These are phyloP conservation scores for Apis laboriosa DNA, from an alignment of 1,140 invertebrate genomes.

Conservation along the genomic window DNA sequence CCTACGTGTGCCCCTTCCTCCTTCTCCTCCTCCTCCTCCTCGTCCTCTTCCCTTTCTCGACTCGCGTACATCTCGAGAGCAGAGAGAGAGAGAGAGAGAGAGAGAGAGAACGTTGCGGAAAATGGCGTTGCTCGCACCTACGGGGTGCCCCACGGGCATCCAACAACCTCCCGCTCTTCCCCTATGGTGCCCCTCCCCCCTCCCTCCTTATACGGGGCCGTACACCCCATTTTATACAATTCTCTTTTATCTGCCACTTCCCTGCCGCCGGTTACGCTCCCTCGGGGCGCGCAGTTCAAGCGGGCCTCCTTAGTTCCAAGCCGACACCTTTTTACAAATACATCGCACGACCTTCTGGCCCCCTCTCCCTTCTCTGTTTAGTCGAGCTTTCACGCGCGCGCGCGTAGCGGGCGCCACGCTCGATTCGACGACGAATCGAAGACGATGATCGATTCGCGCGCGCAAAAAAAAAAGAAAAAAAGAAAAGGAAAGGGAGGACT, in stretches of 20 bases:
- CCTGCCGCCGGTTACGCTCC: constrained; percentile 72
- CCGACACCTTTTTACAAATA: constrained; percentile 82
- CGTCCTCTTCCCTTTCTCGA: background rate
- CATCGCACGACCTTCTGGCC: constrained; percentile 79
- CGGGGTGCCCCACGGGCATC: constrained; percentile 73
- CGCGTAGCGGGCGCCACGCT: too few relatives aligned
- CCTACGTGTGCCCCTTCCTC: constrained; percentile 51
- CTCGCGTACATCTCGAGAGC: background rate
- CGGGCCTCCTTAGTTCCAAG: constrained; percentile 78
- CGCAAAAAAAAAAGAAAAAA: too few relatives aligned
- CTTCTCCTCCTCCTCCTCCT: constrained; percentile 17
- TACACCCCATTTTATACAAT: constrained; percentile 79
- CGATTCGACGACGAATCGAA: too few relatives aligned
- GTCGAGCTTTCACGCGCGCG: constrained; percentile 24
- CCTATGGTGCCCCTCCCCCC: constrained; percentile 28
- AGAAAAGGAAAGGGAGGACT: too few relatives aligned
- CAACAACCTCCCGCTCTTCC: constrained; percentile 52
- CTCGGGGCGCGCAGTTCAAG: constrained; percentile 74
- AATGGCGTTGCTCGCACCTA: constrained; percentile 74
- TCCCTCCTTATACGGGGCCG: constrained; percentile 44
- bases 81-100: background rate
- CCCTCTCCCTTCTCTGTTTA: constrained; percentile 33
- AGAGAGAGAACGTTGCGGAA: constrained; percentile 43
- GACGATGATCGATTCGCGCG: too few relatives aligned
- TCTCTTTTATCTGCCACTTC: constrained; percentile 80